These are phyloP conservation scores for Tridacna crocea DNA, from an alignment of 2,888 invertebrate species.

Conservation along the genomic window DNA sequence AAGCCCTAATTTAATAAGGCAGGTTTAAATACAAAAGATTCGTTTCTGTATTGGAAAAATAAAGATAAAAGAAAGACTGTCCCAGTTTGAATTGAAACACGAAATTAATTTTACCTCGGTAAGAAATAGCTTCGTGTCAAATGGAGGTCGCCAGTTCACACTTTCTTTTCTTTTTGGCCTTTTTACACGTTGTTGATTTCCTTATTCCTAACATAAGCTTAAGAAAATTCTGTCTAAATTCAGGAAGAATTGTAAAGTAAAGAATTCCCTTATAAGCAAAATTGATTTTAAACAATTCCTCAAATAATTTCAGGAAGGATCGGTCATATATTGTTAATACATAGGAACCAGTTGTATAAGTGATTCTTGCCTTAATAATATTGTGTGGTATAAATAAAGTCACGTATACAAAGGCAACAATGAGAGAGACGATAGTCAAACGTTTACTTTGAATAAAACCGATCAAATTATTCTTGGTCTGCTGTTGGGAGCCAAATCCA, in stretches of 20 bases:
- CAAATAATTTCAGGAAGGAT: constrained; percentile 54
- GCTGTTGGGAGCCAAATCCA: background rate
- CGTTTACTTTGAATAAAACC: constrained; percentile 40
- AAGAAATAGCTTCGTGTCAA: background rate
- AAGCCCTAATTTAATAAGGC: too few relatives aligned
- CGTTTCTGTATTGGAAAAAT: too few relatives aligned
- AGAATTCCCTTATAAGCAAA: constrained; percentile 63
- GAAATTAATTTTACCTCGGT: too few relatives aligned
- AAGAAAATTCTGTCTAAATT: constrained; percentile 52
- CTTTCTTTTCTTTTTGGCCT: constrained; percentile 4
- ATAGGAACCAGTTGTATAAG: constrained; percentile 50
- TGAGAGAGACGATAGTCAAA: constrained; percentile 43
- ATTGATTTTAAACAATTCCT: constrained; percentile 64
- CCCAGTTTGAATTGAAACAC: too few relatives aligned
- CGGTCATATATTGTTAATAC: constrained; percentile 46
- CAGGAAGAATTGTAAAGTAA: constrained; percentile 58
- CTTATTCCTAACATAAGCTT: constrained; percentile 12
- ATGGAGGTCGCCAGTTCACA: background rate
- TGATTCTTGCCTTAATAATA: constrained; percentile 58
- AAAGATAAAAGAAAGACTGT: too few relatives aligned
- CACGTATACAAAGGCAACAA: constrained; percentile 51
- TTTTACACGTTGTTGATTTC: background rate
- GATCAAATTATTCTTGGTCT: constrained; percentile 2
- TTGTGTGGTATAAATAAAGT: constrained; percentile 65
- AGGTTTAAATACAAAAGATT: too few relatives aligned